These are phyloP conservation scores for Laothoe populi DNA, from an alignment of 2,888 invertebrate species.

Conservation along the genomic window DNA sequence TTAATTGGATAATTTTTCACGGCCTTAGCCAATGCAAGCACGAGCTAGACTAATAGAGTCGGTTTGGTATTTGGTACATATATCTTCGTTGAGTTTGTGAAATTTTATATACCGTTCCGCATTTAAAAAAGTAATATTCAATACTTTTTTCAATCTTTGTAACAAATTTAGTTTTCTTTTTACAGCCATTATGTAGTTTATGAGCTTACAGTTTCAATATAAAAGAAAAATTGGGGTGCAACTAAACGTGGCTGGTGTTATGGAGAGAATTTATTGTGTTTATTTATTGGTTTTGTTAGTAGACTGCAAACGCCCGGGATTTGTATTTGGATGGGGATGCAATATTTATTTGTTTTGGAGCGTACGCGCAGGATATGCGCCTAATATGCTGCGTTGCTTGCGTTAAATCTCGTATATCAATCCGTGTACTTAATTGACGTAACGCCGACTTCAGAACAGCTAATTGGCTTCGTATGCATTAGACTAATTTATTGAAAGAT, in stretches of 20 bases:
- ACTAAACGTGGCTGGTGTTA: constrained; percentile 63
- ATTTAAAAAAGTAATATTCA: neutral
- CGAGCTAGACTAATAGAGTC: constrained; percentile 41
- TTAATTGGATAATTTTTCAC: constrained; percentile 78
- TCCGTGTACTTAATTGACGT: constrained; percentile 67
- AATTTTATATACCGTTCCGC: neutral
- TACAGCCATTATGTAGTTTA: constrained; percentile 34
- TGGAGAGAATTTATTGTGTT: constrained; percentile 76
- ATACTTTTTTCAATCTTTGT: constrained; percentile 48
- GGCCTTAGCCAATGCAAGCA: constrained; percentile 59
- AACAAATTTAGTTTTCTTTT: constrained; percentile 56
- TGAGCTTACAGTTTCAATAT: constrained; percentile 27
- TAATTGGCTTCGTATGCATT: constrained; percentile 49
- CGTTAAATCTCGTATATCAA: constrained; percentile 71
- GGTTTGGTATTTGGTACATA: neutral
- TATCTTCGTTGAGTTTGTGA: no score
- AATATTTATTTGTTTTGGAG: constrained; percentile 71
- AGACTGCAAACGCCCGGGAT: constrained; percentile 66
- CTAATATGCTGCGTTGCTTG: constrained; percentile 62
- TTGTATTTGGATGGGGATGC: constrained; percentile 70
- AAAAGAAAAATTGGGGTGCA: constrained; percentile 28
- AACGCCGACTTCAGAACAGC: constrained; percentile 52
- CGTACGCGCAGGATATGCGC: constrained; percentile 72
- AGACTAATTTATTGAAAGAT: constrained; percentile 56
- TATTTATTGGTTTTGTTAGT: constrained; percentile 77